Conservation (phyloP, 2,113 vertebrate species). For the Porphyrio hochstetteri region DNA sequence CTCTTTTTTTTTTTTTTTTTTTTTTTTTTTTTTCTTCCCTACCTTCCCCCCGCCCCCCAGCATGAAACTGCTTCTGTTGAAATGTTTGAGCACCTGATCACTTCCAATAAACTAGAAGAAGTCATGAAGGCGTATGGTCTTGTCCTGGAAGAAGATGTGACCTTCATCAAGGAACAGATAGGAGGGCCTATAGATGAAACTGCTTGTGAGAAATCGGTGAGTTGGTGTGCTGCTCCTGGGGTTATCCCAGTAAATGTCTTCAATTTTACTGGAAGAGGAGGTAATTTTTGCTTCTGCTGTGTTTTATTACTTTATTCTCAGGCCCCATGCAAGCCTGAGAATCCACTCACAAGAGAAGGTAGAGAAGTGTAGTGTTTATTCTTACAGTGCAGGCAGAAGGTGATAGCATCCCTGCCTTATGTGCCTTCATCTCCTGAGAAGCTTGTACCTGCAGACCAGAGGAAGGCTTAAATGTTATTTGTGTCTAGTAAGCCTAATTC, state of each 20-base stretch:
- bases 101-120: conserved; percentile 76
- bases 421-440: not conserved
- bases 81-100: conserved; percentile 93
- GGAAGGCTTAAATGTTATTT: not conserved
- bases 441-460: not conserved
- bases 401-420: not conserved
- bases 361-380: not conserved
- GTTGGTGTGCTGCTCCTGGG: not conserved
- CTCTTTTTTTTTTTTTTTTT: not conserved
- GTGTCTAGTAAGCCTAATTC: not conserved
- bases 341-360: not conserved
- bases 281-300: not conserved
- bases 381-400: not conserved
- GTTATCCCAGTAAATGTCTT: not conserved
- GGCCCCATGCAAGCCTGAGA: not conserved
- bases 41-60: conserved; percentile 35
- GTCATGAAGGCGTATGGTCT: conserved; percentile 84
- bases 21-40: not conserved
- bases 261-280: not conserved
- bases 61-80: conserved; percentile 87
- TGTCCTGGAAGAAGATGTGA: conserved; percentile 82
- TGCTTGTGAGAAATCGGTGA: not conserved
- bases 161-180: conserved; percentile 94
- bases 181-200: conserved; percentile 73
- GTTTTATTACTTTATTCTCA: not conserved